Percentiles rank a stretch among this genome's conserved stretches.
Evolutionary conservation across 2,888 invertebrate genomes (phyloP).

Genomic region (Coecobrya sp.): DNA sequence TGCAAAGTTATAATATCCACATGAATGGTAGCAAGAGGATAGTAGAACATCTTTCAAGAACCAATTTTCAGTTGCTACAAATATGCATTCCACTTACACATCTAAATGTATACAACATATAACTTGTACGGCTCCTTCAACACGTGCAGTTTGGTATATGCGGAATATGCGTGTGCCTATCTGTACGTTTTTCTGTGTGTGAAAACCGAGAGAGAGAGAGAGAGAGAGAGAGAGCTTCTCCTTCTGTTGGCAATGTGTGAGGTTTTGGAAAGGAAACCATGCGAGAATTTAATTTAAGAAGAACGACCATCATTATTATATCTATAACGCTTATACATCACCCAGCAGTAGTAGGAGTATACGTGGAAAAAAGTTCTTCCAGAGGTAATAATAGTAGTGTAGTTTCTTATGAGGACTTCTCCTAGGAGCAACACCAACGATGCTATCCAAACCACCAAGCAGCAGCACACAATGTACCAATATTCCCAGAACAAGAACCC

Average conservation of each 20-base stretch:
- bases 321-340: slow-evolving; percentile 39
- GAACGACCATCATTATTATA: slow-evolving; percentile 75
- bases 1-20: slow-evolving; percentile 60
- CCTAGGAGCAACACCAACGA: slow-evolving; percentile 2
- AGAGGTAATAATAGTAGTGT: slow-evolving; percentile 12
- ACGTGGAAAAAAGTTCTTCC: slow-evolving; percentile 49
- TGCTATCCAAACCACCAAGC: slow-evolving; percentile 3
- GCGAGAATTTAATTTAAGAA: slow-evolving; percentile 83
- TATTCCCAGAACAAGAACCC: slow-evolving; percentile 76
- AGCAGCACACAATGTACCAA: slow-evolving; percentile 46
- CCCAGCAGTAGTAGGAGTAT: not conserved
- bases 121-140: not conserved
- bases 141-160: slow-evolving; percentile 23
- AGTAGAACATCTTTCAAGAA: slow-evolving; percentile 69
- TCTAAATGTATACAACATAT: not conserved
- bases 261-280: slow-evolving; percentile 82
- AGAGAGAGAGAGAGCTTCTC: slow-evolving; percentile 30
- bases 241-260: slow-evolving; percentile 76
- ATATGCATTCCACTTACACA: slow-evolving; percentile 29
- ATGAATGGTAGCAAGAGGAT: slow-evolving; percentile 57
- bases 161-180: slow-evolving; percentile 32
- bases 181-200: slow-evolving; percentile 37
- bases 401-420: slow-evolving; percentile 23
- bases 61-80: slow-evolving; percentile 73
- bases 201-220: slow-evolving; percentile 20